Percentiles rank a stretch among this genome's conserved stretches.
Evolutionary conservation across 2,797 vertebrate genomes (phyloP).

Genomic region (Amblyopsis hoosieri): DNA sequence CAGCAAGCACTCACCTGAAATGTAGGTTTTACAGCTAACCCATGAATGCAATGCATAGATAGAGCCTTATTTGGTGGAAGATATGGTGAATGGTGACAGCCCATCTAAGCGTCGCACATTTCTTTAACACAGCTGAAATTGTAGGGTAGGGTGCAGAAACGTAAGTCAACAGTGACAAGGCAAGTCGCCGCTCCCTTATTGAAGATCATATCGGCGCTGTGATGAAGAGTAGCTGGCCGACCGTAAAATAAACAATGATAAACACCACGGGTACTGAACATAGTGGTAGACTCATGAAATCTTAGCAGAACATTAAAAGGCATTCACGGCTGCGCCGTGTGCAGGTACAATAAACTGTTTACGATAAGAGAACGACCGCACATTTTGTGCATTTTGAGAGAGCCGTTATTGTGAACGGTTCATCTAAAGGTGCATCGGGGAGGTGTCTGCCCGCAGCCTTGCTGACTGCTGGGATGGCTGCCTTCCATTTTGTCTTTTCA

Average conservation of each 20-base stretch:
- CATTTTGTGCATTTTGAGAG: conserved; percentile 51
- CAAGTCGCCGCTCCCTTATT: conserved; percentile 68
- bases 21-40: conserved; percentile 34
- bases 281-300: conserved; percentile 37
- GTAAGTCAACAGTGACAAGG: conserved; percentile 70
- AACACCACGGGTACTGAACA: conserved; percentile 39
- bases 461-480: conserved; percentile 51
- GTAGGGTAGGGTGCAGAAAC: conserved; percentile 48
- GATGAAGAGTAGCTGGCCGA: conserved; percentile 60
- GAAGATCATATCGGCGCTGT: conserved; percentile 76
- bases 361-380: conserved; percentile 49
- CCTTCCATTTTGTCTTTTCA: conserved; percentile 67
- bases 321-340: conserved; percentile 31
- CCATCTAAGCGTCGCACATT: conserved; percentile 56
- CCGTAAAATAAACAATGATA: conserved; percentile 57
- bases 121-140: conserved; percentile 64
- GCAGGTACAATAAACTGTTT: conserved; percentile 45
- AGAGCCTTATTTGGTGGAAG: conserved; percentile 29
- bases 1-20: conserved; percentile 24
- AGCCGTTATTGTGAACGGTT: conserved; percentile 49
- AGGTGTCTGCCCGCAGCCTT: conserved; percentile 42
- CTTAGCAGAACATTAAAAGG: conserved; percentile 43
- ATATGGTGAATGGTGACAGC: conserved; percentile 51
- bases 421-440: conserved; percentile 53
- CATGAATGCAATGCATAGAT: conserved; percentile 33